Base-by-base conservation (phyloP, 2,888 invertebrate genomes). In the Choristoneura rosaceana region DNA sequence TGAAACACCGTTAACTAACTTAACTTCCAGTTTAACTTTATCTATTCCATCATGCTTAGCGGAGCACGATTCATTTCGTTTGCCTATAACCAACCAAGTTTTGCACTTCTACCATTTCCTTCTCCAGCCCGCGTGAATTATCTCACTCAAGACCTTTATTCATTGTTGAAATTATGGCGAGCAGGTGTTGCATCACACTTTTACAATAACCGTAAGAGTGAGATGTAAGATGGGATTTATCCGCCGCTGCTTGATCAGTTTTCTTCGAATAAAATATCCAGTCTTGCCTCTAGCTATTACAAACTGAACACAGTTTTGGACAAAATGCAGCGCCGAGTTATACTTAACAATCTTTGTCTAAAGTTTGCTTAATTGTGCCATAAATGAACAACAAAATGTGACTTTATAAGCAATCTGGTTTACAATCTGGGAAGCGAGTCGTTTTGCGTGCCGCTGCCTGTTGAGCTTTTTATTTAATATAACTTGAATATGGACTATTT, bases 31-130 rank as follows among this genome's bases (percentile, higher is more conserved):
- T 55, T 62, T 14, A 62, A 62, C 25, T 62, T 62, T 25, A 62
- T n/a, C 25, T 62, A 62, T 62, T 62, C 62, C 33, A 25, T 62
- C 45, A 45, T 12, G 64, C 33, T 38, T 52, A 34, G 34, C 15
- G 14, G n/a, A 64, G 17, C 50, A 10, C 38, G 50, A n/a, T 59
- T 59, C 59, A 47, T 43, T 59, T 67, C 59, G 43, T 43, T 58
- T 58, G 4, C 43, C 25, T 59, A n/a, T n/a, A 67, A 67, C 33
- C 2, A 52, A 25, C 34, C 14, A 69, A 69, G 52, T 62, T 69
- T 52, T 41, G 41, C 38, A 60, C 60, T 69, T 41, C 38, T 25
- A 69, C 61, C 68, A 61, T 55, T 38, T 47, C 15, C 12, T 34
- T 45, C 47, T 38, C 25, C 15, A 12, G 34, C 59, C 0, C 25